Conservation (phyloP, 2,113 vertebrate species). For the Zapornia atra region DNA sequence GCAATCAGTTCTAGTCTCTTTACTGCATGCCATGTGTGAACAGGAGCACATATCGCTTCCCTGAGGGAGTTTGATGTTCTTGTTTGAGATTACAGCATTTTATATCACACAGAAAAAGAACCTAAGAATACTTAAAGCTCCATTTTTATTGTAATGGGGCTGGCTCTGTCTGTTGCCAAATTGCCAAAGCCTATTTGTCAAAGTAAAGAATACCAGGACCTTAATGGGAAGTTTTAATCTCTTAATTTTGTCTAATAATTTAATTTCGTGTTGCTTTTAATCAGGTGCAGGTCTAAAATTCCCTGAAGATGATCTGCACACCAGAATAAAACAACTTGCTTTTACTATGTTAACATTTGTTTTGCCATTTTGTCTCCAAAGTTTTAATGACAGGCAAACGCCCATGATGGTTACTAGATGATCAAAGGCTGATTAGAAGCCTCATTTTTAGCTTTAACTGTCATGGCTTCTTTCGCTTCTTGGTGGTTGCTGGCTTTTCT, state of each 20-base stretch:
- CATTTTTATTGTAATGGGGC: background rate
- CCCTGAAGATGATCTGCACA: background rate
- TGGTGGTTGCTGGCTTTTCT: background rate
- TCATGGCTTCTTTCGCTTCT: background rate
- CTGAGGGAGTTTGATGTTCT: background rate
- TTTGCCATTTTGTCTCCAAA: background rate
- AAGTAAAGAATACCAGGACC: background rate
- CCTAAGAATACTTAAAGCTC: background rate
- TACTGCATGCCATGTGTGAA: background rate
- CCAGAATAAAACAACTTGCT: background rate
- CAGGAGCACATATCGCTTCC: background rate
- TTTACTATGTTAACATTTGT: background rate
- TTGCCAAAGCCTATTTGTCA: background rate
- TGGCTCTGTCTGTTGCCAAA: background rate
- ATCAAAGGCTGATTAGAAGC: background rate
- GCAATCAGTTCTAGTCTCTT: background rate
- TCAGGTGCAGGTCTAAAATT: background rate
- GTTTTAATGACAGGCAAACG: background rate
- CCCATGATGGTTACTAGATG: background rate
- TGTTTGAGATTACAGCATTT: background rate
- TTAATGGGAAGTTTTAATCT: background rate
- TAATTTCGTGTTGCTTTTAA: background rate
- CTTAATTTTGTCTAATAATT: background rate
- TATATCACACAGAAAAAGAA: background rate
- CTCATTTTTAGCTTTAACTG: background rate